Evolutionary conservation across 2,113 vertebrate genomes (phyloP).

Genomic region (Sus scrofa): T2T-Sscrofa CM000824.6:188717001-188717500

Average conservation of each 20-base stretch:
- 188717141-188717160: not conserved
- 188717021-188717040: not conserved
- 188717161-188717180: not conserved
- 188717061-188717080: not conserved
- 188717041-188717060: not conserved
- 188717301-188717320: not conserved
- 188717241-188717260: not conserved
- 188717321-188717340: not conserved
- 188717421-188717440: not conserved
- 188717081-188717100: not conserved
- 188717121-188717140: not conserved
- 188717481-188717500: not conserved
- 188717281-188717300: not conserved
- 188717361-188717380: not conserved
- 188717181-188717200: not conserved
- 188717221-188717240: not conserved
- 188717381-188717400: not conserved
- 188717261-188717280: not conserved
- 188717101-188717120: not conserved
- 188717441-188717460: too few species aligned
- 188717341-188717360: not conserved
- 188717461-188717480: not conserved
- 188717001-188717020: not conserved
- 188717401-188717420: not conserved
- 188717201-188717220: not conserved